phyloP scores from a whole-genome alignment of 2,797 vertebrate genomes.

The Urocyon cinereoargenteus region DNA sequence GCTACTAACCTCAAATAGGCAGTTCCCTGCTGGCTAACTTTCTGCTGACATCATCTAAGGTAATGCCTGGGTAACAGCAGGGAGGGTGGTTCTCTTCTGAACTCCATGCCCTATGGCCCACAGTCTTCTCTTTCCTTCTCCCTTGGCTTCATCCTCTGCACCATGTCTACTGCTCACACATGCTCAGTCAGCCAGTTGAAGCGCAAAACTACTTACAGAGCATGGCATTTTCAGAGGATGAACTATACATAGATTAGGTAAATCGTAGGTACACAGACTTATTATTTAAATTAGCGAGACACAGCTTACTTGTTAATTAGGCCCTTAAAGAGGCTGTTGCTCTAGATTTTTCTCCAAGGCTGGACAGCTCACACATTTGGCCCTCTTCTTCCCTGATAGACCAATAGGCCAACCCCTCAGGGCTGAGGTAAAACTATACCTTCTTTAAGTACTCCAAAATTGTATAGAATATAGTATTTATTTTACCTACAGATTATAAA shows the following conservation, averaged over 20 bases:
- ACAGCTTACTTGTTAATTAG: slow-evolving; percentile 42
- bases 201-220: neutral
- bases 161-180: neutral
- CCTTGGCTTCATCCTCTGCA: neutral
- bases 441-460: slow-evolving; percentile 34
- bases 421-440: neutral
- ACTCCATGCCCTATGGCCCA: neutral
- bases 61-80: neutral
- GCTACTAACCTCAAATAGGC: neutral
- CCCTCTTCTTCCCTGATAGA: neutral
- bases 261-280: slow-evolving; percentile 35
- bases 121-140: neutral
- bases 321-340: slow-evolving; percentile 22
- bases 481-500: neutral
- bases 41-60: slow-evolving; percentile 34
- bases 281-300: slow-evolving; percentile 68
- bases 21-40: slow-evolving; percentile 42
- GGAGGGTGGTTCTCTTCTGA: neutral
- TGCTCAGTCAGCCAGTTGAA: neutral
- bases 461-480: neutral
- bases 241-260: slow-evolving; percentile 25
- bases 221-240: slow-evolving; percentile 8
- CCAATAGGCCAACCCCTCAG: neutral
- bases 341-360: slow-evolving; percentile 52
- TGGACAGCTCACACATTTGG: neutral